Percentiles rank a stretch among this genome's conserved stretches.
Conservation (phyloP, 2,888 invertebrate genomes). For the Drosophila melanosoma region DNA sequence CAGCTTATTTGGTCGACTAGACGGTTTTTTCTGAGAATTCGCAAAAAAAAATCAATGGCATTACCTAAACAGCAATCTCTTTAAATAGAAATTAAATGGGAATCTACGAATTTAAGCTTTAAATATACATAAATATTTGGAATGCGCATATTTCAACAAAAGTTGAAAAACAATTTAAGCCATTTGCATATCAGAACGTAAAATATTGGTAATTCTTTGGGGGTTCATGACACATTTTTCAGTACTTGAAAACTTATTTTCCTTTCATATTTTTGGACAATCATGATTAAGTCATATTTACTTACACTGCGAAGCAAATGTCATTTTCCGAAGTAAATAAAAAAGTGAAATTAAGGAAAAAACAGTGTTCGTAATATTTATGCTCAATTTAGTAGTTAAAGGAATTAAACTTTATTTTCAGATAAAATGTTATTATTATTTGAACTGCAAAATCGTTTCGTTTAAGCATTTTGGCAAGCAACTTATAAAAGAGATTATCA, state of each 20-base stretch:
- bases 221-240: constrained; percentile 3
- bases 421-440: background rate
- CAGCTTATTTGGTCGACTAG: constrained; percentile 4
- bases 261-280: background rate
- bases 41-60: constrained; percentile 23
- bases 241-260: constrained; percentile 7
- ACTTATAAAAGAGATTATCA: background rate
- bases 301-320: background rate
- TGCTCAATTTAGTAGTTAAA: too few species aligned
- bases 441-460: background rate
- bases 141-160: constrained; percentile 40
- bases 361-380: background rate
- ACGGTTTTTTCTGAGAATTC: background rate
- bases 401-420: background rate
- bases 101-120: constrained; percentile 3
- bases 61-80: background rate
- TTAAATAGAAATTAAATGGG: constrained; percentile 7
- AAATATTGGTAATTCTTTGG: constrained; percentile 22
- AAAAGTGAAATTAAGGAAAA: background rate
- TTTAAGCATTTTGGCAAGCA: background rate
- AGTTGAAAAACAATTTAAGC: constrained; percentile 31
- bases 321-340: background rate
- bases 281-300: background rate
- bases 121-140: background rate
- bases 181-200: constrained; percentile 35